Evolutionary conservation across 2,113 vertebrate genomes (phyloP).

Genomic region (Thamnophis sirtalis): DNA sequence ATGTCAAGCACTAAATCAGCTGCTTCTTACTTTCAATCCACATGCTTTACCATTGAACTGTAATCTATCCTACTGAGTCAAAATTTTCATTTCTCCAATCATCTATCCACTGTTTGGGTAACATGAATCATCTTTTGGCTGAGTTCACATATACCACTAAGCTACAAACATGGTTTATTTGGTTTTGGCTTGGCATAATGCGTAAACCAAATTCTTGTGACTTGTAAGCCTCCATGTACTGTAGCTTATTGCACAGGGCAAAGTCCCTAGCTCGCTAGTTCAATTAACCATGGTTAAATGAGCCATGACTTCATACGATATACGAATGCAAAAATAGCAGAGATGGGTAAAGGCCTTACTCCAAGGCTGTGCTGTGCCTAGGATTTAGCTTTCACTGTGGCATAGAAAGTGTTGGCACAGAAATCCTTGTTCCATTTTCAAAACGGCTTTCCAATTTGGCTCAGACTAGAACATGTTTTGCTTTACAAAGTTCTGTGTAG

Average conservation of each 20-base stretch:
- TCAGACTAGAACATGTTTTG: neutral
- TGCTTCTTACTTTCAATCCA: neutral
- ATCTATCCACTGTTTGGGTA: neutral
- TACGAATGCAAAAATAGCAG: neutral
- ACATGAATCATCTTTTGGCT: neutral
- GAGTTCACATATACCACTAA: neutral
- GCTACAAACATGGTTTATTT: neutral
- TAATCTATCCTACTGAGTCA: neutral
- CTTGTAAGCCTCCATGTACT: neutral
- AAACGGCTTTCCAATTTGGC: neutral
- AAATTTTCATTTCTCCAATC: neutral
- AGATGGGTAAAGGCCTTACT: neutral
- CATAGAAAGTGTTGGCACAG: neutral
- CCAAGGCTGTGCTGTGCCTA: neutral
- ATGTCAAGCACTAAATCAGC: neutral
- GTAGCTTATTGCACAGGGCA: neutral
- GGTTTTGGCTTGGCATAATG: neutral
- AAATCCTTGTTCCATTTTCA: neutral
- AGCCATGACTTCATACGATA: neutral
- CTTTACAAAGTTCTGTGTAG: neutral
- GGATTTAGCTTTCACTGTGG: conserved; percentile 12
- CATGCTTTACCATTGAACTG: neutral
- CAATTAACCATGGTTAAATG: neutral
- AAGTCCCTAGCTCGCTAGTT: neutral
- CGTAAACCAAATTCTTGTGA: neutral